Evolutionary conservation across 2,888 invertebrate species (phyloP).

Genomic region (Helleia helle): DNA sequence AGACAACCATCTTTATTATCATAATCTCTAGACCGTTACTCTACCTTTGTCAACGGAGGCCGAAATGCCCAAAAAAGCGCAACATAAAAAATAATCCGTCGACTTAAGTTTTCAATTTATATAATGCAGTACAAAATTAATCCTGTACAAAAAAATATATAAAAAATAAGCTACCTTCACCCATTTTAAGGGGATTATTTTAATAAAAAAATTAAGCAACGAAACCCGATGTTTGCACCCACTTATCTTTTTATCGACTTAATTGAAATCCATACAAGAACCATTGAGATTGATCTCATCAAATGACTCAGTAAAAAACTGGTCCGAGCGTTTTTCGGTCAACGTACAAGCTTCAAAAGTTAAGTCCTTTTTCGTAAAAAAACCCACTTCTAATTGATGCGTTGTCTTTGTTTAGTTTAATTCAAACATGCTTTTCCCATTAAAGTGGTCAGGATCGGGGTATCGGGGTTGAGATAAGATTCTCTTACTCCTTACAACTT

Average conservation of each 20-base stretch:
- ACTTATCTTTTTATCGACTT: conserved; percentile 58
- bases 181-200: not conserved
- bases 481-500: conserved; percentile 71
- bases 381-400: conserved; percentile 71
- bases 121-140: not conserved
- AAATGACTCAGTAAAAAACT: conserved; percentile 61
- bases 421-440: conserved; percentile 76
- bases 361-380: conserved; percentile 57
- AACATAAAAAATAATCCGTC: not conserved
- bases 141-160: not conserved
- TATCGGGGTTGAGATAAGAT: conserved; percentile 63
- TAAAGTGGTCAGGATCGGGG: conserved; percentile 71
- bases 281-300: conserved; percentile 69
- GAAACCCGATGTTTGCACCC: conserved; percentile 43
- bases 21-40: too few species aligned
- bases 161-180: not conserved
- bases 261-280: conserved; percentile 66
- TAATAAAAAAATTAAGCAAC: conserved; percentile 16
- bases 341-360: conserved; percentile 63
- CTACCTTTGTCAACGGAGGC: too few species aligned
- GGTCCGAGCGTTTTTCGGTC: conserved; percentile 51
- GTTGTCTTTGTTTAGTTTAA: conserved; percentile 75
- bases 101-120: not conserved
- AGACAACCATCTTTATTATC: too few species aligned
- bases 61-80: too few species aligned